phyloP scores from a whole-genome alignment of 2,888 invertebrate genomes.

The Cataglyphis cursor region DNA sequence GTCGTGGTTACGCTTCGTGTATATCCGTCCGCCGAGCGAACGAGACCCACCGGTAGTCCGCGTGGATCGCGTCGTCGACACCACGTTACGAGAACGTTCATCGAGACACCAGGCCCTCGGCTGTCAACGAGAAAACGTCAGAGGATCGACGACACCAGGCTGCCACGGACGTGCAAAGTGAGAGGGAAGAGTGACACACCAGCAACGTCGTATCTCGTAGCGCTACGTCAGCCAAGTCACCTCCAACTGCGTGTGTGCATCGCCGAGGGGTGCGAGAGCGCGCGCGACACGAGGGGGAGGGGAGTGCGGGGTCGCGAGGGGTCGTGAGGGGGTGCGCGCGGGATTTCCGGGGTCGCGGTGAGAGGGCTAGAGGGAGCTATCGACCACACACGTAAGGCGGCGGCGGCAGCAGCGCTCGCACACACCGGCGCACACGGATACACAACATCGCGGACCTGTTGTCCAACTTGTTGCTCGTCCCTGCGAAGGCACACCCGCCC shows the following conservation, averaged over 20 bases:
- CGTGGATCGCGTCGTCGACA: constrained; percentile 22
- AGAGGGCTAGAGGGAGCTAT: constrained; percentile 77
- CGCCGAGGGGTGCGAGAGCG: constrained; percentile 16
- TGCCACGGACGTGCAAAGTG: not conserved
- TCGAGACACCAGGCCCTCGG: not conserved
- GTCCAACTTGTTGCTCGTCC: constrained; percentile 87
- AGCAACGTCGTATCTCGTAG: constrained; percentile 18
- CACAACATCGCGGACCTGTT: constrained; percentile 84
- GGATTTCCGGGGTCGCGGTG: constrained; percentile 45
- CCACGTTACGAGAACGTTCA: not conserved
- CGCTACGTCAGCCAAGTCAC: constrained; percentile 32
- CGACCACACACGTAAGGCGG: constrained; percentile 79
- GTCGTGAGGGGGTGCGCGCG: constrained; percentile 25
- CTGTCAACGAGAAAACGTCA: not conserved
- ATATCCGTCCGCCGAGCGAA: constrained; percentile 46
- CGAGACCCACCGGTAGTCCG: constrained; percentile 27
- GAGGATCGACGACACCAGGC: constrained; percentile 39
- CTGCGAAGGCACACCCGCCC: constrained; percentile 76
- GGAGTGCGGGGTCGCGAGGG: constrained; percentile 37
- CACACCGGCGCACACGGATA: constrained; percentile 72
- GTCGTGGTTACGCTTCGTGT: constrained; percentile 65
- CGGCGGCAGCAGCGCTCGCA: constrained; percentile 65
- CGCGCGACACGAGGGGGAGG: not conserved
- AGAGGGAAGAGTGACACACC: constrained; percentile 24
- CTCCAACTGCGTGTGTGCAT: constrained; percentile 42